Percentiles rank a stretch among this genome's conserved stretches.
phyloP scores from a whole-genome alignment of 2,797 vertebrate genomes.

The Acrossocheilus wenchowensis region DNA sequence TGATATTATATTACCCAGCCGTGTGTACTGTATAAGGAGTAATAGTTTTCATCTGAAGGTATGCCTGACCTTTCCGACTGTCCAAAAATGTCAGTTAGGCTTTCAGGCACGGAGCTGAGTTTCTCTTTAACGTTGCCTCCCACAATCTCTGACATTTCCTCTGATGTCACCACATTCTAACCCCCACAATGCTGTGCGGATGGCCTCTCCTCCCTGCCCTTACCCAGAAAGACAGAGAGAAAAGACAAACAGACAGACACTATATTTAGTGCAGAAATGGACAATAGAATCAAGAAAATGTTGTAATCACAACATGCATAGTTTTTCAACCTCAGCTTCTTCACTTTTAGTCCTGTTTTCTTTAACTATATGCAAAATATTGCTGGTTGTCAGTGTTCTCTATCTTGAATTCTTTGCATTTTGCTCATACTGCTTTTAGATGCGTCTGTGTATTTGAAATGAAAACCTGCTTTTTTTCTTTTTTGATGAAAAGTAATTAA shows the following conservation, averaged over 20 bases:
- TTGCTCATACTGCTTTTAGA: slow-evolving; percentile 5
- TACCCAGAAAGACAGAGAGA: slow-evolving; percentile 27
- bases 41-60: slow-evolving; percentile 76
- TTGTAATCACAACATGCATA: neutral
- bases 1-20: slow-evolving; percentile 25
- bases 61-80: slow-evolving; percentile 77
- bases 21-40: slow-evolving; percentile 78
- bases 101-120: slow-evolving; percentile 80
- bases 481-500: slow-evolving; percentile 71
- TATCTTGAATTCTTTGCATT: neutral
- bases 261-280: slow-evolving; percentile 22
- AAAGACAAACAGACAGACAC: slow-evolving; percentile 31
- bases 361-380: neutral
- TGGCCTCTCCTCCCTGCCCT: slow-evolving; percentile 69
- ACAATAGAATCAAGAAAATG: slow-evolving; percentile 3
- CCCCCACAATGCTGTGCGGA: slow-evolving; percentile 73
- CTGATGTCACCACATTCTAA: slow-evolving; percentile 80
- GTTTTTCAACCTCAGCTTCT: neutral
- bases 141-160: slow-evolving; percentile 84
- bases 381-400: neutral
- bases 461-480: slow-evolving; percentile 2
- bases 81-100: slow-evolving; percentile 81
- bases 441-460: neutral
- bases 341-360: neutral
- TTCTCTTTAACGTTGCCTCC: slow-evolving; percentile 80